A percentile compares a stretch with the other conserved stretches of the same genome.
Conservation (phyloP, 1,140 invertebrate genomes). For the Oscheius sp. region DNA sequence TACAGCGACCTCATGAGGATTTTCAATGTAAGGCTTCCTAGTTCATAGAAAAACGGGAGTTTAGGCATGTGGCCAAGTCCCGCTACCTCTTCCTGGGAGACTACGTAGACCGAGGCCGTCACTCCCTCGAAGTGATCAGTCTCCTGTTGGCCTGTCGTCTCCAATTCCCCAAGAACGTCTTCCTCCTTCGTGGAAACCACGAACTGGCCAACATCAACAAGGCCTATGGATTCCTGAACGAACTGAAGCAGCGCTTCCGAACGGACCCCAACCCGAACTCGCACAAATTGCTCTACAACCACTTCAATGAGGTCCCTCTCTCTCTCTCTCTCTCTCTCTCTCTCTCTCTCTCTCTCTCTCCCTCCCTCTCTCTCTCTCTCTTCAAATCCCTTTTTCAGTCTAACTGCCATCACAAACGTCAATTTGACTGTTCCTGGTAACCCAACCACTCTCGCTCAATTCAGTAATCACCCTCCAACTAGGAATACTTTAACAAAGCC, state of each 20-base stretch:
- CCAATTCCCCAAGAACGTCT: conserved; percentile 46
- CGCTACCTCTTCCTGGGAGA: conserved; percentile 7
- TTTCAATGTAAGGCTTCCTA: conserved; percentile 44
- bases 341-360: too few species aligned
- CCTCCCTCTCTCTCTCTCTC: too few species aligned
- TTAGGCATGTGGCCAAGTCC: background rate
- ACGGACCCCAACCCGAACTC: background rate
- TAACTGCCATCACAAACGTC: too few species aligned
- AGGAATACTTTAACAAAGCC: too few species aligned
- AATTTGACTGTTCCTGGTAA: too few species aligned
- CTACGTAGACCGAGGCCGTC: conserved; percentile 5
- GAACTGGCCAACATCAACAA: conserved; percentile 70
- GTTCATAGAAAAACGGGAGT: background rate
- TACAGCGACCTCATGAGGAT: conserved; percentile 42
- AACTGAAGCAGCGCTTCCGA: conserved; percentile 17
- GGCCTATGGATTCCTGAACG: conserved; percentile 42
- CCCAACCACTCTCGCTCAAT: too few species aligned
- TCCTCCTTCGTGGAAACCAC: conserved; percentile 70
- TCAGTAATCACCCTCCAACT: too few species aligned
- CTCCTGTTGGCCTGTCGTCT: conserved; percentile 23
- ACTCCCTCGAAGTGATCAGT: background rate
- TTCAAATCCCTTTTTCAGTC: too few species aligned
- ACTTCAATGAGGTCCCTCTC: conserved; percentile 58
- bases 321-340: too few species aligned
- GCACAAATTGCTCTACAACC: conserved; percentile 62